Evolutionary conservation across 2,113 vertebrate genomes (phyloP), one percentile per base, ranked within the genome.

Genomic region (Rhea americana): DNA sequence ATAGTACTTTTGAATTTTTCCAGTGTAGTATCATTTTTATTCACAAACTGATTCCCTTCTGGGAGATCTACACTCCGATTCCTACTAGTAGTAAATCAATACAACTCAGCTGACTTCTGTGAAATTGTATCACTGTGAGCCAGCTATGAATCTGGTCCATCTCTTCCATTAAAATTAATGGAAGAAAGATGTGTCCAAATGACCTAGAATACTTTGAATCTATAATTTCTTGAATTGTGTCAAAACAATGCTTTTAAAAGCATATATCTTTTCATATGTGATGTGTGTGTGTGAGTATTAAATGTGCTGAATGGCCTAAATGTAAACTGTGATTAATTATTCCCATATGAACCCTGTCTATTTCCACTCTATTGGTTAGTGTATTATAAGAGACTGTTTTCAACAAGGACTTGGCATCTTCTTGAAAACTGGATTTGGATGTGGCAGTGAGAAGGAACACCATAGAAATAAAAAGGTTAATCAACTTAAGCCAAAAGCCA

Each of bases 161-260:
- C 45, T 85, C 76, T 81, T 94, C 76, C 68, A 83, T 86, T 93
- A 90, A 92, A 81, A 85, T 67, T 83, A 95, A 94, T 91, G 90
- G 39, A 87, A 93, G 72, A 95, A 95, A 95, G 76, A 90, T 88
- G 65, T 75, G 61, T 90, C 51, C 48, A 83, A 85, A 87, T 67
- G 68, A 71, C 91, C 79, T 86, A 71, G 68, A 85, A 82, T 77
- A 63, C 19, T 95, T 78, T 28, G 9, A 83, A 86, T 93, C 43
- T 73, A 8, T 85, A 51, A 88, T 90, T 90, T 77, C 56, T 86
- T 96, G 48, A 81, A 53, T 58, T 75, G 65, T 93, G 87, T 94
- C 90, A 96, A 94, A 96, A 88, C 82, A 91, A 81, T 68, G 43
- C 50, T 78, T 96, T 93, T 72, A 94, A 72, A 81, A 59, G 11